Percentiles rank a stretch among this genome's conserved stretches.
Evolutionary conservation across 2,797 vertebrate species (phyloP).

Genomic region (Liasis olivaceus): DNA sequence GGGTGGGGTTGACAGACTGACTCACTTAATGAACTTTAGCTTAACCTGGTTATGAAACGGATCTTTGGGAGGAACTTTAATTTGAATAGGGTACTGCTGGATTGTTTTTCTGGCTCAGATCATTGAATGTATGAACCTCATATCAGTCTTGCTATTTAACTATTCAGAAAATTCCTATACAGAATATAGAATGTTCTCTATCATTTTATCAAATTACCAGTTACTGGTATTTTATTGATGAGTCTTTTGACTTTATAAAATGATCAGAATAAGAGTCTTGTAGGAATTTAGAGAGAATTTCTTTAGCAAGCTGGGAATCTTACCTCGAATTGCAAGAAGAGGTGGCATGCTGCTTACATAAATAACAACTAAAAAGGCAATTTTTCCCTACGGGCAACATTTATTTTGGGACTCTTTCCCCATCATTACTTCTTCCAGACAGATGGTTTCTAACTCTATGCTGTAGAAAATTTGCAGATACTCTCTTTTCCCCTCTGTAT

Average conservation of each 20-base stretch:
- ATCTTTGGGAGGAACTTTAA: conserved; percentile 10
- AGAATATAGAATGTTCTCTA: neutral
- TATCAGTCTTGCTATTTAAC: conserved; percentile 25
- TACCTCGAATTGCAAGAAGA: neutral
- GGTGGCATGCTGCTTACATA: neutral
- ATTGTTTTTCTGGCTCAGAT: conserved; percentile 48
- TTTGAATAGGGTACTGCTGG: conserved; percentile 55
- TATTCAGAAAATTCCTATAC: neutral
- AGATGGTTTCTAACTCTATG: neutral
- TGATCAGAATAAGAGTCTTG: neutral
- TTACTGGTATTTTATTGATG: conserved; percentile 20
- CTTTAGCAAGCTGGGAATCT: neutral
- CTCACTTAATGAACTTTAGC: conserved; percentile 49
- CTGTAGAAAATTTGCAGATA: neutral
- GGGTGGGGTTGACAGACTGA: conserved; percentile 56
- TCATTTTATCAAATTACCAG: neutral
- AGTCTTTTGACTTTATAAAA: neutral
- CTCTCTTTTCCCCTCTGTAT: neutral
- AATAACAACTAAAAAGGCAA: neutral
- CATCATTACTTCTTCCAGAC: neutral
- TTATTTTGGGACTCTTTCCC: neutral
- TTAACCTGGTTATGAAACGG: conserved; percentile 55
- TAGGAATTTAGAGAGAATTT: neutral
- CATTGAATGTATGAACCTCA: conserved; percentile 36
- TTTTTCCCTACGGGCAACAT: neutral